Evolutionary conservation across 2,888 invertebrate genomes (phyloP), one percentile per base, ranked within the genome.

Genomic region (Miltochrista miniata): DNA sequence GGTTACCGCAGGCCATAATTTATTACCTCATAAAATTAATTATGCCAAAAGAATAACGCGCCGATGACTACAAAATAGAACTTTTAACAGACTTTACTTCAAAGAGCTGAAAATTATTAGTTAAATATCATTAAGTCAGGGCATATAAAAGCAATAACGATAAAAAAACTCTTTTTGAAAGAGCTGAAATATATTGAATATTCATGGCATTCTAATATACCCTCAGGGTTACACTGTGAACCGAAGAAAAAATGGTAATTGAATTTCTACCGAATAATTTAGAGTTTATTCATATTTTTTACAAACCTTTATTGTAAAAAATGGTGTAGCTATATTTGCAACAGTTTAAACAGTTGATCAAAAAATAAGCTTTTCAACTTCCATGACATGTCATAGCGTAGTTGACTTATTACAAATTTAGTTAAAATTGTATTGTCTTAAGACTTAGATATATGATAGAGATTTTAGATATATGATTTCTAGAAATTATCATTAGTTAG

Each of bases 211-310:
- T 64, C 51, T 60, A 62, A 62, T 64, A 61, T 48, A 56, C 58
- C 67, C 48, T 31, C 8, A 48, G 50, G 59, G 61, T 50, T 50
- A 49, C 45, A 49, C 61, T 50, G 61, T 15, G 54, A 53, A 45
- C 45, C 45, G 29, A 49, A 61, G 37, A 29, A 68, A 66, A 61
- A 70, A 68, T 67, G 54, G 64, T 72, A 70, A 72, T 72, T 71
- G 68, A 71, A 70, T 71, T 71, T 72, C 45, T 51, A 63, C 64
- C 56, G 62, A 64, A 65, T 64, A 64, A 51, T 63, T 70, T 64
- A 48, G 44, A 44, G 60, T 54, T 52, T 62, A 63, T 70, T 67
- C 60, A 62, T 51, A 65, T 62, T 65, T 68, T 45, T 42, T 41
- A 48, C 49, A 51, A 37, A 37, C 40, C 35, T 55, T 67, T 58